Evolutionary conservation across 2,113 vertebrate genomes (phyloP).

Genomic region (Machaerirhynchus nigripectus): DNA sequence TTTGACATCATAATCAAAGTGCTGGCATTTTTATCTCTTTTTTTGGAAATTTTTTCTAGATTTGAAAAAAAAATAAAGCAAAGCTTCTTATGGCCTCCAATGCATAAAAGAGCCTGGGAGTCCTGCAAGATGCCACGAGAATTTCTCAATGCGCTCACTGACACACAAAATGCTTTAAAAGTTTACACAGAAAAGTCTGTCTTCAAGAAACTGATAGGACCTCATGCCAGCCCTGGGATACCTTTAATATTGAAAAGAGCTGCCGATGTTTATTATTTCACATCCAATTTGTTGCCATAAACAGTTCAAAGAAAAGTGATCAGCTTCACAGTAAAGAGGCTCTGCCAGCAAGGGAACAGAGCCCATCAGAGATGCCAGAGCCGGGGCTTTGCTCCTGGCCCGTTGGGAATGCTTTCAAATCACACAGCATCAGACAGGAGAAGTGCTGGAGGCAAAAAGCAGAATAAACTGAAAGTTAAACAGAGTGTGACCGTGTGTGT

Average conservation of each 20-base stretch:
- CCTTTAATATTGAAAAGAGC: not conserved
- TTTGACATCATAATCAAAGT: too few relatives aligned
- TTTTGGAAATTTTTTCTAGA: not conserved
- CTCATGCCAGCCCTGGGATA: not conserved
- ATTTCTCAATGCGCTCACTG: not conserved
- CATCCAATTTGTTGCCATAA: slow-evolving; percentile 28
- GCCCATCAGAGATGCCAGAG: not conserved
- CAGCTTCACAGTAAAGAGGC: slow-evolving; percentile 14
- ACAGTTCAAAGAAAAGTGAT: slow-evolving; percentile 27
- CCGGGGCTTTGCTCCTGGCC: not conserved
- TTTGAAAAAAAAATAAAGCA: not conserved
- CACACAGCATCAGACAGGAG: not conserved
- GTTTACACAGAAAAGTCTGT: not conserved
- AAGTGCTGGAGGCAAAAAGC: not conserved
- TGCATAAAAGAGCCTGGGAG: not conserved
- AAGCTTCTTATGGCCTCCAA: not conserved
- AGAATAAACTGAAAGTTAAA: slow-evolving; percentile 10
- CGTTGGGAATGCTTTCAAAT: not conserved
- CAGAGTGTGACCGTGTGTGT: not conserved
- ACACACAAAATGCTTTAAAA: not conserved
- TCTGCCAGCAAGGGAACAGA: not conserved
- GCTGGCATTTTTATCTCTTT: not conserved
- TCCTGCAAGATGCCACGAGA: not conserved
- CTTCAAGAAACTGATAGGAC: not conserved
- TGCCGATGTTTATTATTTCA: slow-evolving; percentile 30